Evolutionary conservation across 2,888 invertebrate species (phyloP).

Genomic region (Hydriomena furcata): DNA sequence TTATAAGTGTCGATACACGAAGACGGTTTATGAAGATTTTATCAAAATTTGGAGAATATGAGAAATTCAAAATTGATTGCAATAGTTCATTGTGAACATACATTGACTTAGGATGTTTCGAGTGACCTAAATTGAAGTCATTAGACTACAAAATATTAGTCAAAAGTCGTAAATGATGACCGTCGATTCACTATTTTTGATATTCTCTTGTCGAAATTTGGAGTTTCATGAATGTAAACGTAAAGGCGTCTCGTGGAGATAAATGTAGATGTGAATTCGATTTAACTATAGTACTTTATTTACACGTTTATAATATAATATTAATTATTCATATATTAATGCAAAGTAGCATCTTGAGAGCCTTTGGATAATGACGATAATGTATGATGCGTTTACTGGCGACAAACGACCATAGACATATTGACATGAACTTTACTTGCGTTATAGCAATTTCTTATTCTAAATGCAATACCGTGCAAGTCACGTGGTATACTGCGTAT

Average conservation of each 20-base stretch:
- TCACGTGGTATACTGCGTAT: no score
- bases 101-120: constrained; percentile 70
- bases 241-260: constrained; percentile 61
- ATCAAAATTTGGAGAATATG: constrained; percentile 26
- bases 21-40: constrained; percentile 30
- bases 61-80: constrained; percentile 60
- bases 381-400: constrained; percentile 61
- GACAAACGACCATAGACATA: constrained; percentile 39
- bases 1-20: constrained; percentile 24
- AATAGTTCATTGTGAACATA: constrained; percentile 60
- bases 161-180: constrained; percentile 70
- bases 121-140: constrained; percentile 71
- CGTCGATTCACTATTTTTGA: constrained; percentile 82
- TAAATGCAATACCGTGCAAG: no score
- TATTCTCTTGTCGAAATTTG: constrained; percentile 83
- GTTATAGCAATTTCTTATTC: no score
- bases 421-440: no score
- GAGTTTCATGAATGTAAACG: constrained; percentile 70
- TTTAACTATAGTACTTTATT: constrained; percentile 79
- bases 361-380: constrained; percentile 66
- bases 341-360: constrained; percentile 74
- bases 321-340: constrained; percentile 68
- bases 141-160: constrained; percentile 73
- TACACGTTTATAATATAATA: constrained; percentile 70
- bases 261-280: constrained; percentile 67